Conservation (phyloP, 2,797 vertebrate species). For the Dipus sagitta region DNA sequence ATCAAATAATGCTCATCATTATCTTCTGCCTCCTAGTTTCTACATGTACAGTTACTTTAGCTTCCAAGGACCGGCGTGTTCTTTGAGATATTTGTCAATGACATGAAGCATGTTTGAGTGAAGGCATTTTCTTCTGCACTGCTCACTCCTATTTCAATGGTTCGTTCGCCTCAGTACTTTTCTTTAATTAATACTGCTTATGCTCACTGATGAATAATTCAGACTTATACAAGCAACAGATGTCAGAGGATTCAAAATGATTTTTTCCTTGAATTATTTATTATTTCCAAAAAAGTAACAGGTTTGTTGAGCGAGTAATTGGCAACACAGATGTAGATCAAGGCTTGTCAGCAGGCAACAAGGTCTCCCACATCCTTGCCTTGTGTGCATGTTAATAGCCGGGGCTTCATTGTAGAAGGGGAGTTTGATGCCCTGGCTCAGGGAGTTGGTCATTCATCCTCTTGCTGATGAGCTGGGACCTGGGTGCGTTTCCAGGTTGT, state of each 20-base stretch:
- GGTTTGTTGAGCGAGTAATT: constrained; percentile 80
- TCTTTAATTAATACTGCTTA: constrained; percentile 77
- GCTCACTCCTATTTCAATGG: constrained; percentile 75
- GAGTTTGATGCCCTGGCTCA: too few relatives aligned
- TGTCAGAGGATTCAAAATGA: constrained; percentile 79
- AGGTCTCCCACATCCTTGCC: constrained; percentile 21
- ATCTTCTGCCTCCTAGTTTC: constrained; percentile 5
- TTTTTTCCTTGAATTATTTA: constrained; percentile 80
- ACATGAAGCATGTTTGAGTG: constrained; percentile 27
- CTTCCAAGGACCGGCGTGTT: neutral
- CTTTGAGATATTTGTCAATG: constrained; percentile 56
- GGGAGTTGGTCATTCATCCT: neutral
- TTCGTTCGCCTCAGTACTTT: constrained; percentile 76
- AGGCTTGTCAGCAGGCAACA: constrained; percentile 66
- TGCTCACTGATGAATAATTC: constrained; percentile 81
- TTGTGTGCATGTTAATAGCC: constrained; percentile 19
- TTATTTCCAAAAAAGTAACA: constrained; percentile 81
- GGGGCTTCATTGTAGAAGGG: neutral
- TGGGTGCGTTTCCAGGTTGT: constrained; percentile 38
- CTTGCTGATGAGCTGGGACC: neutral
- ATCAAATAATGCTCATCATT: neutral
- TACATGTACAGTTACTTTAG: neutral
- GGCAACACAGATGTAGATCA: constrained; percentile 71
- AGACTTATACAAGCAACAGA: constrained; percentile 73
- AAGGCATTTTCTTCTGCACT: constrained; percentile 65